These are phyloP conservation scores for Chrysomela aeneicollis DNA, from an alignment of 2,888 invertebrate genomes.

Conservation along the genomic window DNA sequence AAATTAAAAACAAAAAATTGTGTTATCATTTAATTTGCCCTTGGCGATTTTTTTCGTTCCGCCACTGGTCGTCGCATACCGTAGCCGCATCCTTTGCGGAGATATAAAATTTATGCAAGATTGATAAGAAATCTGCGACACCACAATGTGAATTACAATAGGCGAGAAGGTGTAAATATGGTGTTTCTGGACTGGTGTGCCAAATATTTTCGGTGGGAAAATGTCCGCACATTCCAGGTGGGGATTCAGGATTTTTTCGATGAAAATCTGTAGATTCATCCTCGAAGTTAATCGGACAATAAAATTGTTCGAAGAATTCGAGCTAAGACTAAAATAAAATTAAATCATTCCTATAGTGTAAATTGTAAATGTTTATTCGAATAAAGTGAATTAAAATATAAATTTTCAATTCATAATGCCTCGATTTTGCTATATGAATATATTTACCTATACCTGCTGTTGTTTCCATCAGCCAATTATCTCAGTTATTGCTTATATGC, in stretches of 20 bases:
- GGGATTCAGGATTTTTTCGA: constrained; percentile 23
- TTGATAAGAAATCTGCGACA: constrained; percentile 60
- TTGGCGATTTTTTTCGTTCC: not conserved
- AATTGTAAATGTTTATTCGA: too few species aligned
- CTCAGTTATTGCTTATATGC: too few species aligned
- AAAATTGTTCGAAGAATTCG: constrained; percentile 20
- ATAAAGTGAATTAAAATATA: too few species aligned
- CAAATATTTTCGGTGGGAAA: constrained; percentile 5
- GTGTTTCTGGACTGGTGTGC: constrained; percentile 16
- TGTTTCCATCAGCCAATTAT: too few species aligned
- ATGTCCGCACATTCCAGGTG: constrained; percentile 26
- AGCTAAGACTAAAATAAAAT: too few species aligned
- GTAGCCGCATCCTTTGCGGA: constrained; percentile 49
- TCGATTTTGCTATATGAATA: too few species aligned
- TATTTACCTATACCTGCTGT: too few species aligned
- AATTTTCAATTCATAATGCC: too few species aligned
- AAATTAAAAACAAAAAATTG: too few species aligned
- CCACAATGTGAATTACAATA: constrained; percentile 62
- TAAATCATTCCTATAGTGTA: too few species aligned
- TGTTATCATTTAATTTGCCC: too few species aligned
- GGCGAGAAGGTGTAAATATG: constrained; percentile 58
- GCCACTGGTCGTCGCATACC: constrained; percentile 43
- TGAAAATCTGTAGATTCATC: too few species aligned
- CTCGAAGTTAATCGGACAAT: constrained; percentile 4
- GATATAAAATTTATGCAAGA: constrained; percentile 57